Evolutionary conservation across 2,888 invertebrate genomes (phyloP).

Genomic region (Lasius fuliginosus): DNA sequence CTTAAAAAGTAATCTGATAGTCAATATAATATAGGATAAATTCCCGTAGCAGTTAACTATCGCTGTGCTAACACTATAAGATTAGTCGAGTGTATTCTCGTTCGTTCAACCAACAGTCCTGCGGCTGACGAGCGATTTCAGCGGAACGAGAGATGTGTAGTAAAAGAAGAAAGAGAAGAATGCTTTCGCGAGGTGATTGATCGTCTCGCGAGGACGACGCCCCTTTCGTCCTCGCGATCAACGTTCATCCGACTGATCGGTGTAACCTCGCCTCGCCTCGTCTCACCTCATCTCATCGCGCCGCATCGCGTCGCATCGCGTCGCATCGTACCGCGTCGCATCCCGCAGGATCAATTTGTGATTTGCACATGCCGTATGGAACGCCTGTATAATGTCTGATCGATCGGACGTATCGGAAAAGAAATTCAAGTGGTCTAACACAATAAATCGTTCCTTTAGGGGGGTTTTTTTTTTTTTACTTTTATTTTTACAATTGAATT

Average conservation of each 20-base stretch:
- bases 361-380: slow-evolving; percentile 66
- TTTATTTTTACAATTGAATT: slow-evolving; percentile 16
- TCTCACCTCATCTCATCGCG: slow-evolving; percentile 48
- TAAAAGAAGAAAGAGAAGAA: slow-evolving; percentile 52
- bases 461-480: too few relatives aligned
- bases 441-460: neutral
- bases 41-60: slow-evolving; percentile 29
- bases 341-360: slow-evolving; percentile 67
- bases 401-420: slow-evolving; percentile 37
- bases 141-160: slow-evolving; percentile 36
- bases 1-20: slow-evolving; percentile 3
- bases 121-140: slow-evolving; percentile 62
- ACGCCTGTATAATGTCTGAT: slow-evolving; percentile 68
- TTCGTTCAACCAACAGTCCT: slow-evolving; percentile 53
- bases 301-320: slow-evolving; percentile 11
- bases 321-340: neutral
- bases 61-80: slow-evolving; percentile 26
- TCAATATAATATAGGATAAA: slow-evolving; percentile 35
- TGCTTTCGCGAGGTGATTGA: slow-evolving; percentile 71
- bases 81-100: slow-evolving; percentile 60
- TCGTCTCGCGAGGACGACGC: slow-evolving; percentile 72
- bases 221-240: slow-evolving; percentile 62
- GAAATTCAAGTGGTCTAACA: neutral
- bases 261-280: slow-evolving; percentile 37
- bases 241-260: slow-evolving; percentile 60